A percentile compares a stretch with the other conserved stretches of the same genome.
Evolutionary conservation across 2,113 vertebrate genomes (phyloP).

Genomic region (Menidia beryllina): DNA sequence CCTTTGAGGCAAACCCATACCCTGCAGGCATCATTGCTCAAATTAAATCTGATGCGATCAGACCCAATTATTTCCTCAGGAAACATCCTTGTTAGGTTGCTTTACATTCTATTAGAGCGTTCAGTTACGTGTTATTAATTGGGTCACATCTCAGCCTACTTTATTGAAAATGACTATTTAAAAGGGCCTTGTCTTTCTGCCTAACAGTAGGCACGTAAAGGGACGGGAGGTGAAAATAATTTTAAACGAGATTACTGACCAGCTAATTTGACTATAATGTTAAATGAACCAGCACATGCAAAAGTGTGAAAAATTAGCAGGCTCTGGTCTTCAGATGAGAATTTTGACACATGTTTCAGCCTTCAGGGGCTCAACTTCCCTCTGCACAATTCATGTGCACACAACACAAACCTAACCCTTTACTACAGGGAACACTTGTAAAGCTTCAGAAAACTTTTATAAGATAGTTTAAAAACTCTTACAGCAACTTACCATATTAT

Average conservation of each 20-base stretch:
- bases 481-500: too few relatives aligned
- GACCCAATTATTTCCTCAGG: constrained; percentile 81
- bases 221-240: constrained; percentile 30
- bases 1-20: constrained; percentile 52
- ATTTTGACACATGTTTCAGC: constrained; percentile 70
- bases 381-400: neutral
- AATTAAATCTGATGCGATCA: constrained; percentile 86
- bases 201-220: constrained; percentile 50
- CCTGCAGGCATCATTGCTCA: constrained; percentile 76
- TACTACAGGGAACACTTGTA: too few relatives aligned
- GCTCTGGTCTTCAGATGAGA: constrained; percentile 56
- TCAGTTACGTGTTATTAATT: constrained; percentile 88
- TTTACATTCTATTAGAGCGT: constrained; percentile 72
- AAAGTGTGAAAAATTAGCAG: constrained; percentile 69
- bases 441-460: too few relatives aligned
- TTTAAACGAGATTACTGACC: constrained; percentile 87
- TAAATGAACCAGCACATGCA: constrained; percentile 85
- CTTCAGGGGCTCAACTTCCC: constrained; percentile 29
- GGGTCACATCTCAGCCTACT: constrained; percentile 80
- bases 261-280: constrained; percentile 87
- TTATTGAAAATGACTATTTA: constrained; percentile 88
- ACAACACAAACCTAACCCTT: neutral
- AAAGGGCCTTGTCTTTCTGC: constrained; percentile 82
- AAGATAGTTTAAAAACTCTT: too few relatives aligned
- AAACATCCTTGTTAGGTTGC: constrained; percentile 80